phyloP scores from a whole-genome alignment of 2,113 vertebrate genomes.

The Thomomys bottae region DNA sequence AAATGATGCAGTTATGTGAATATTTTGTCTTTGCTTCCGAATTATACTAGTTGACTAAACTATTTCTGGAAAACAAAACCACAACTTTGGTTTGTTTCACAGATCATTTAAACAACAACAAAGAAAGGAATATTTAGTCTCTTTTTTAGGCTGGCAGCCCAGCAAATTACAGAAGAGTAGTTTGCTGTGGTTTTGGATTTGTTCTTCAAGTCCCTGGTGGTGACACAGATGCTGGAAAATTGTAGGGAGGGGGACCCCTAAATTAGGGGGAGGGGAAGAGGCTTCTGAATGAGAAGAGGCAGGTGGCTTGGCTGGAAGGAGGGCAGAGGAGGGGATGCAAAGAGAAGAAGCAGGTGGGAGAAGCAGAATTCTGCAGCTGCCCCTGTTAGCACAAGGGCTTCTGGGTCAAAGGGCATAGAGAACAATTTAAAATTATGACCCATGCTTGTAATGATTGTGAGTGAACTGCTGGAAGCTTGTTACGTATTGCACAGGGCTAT shows the following conservation, averaged over 20 bases:
- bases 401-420: background rate
- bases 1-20: conserved; percentile 23
- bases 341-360: background rate
- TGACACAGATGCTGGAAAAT: conserved; percentile 49
- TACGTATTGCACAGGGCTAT: background rate
- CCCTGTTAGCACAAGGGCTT: background rate
- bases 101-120: conserved; percentile 71
- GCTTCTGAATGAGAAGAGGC: conserved; percentile 32
- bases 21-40: conserved; percentile 27
- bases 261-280: background rate
- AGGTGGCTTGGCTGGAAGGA: background rate
- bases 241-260: background rate
- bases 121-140: conserved; percentile 63
- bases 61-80: conserved; percentile 71
- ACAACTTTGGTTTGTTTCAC: conserved; percentile 66
- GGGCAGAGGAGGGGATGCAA: background rate
- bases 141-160: conserved; percentile 61
- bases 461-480: background rate
- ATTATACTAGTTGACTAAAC: conserved; percentile 51
- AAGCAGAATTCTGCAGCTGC: background rate
- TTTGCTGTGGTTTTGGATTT: conserved; percentile 65
- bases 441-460: background rate
- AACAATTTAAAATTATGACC: background rate
- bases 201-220: conserved; percentile 35
- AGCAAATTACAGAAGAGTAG: conserved; percentile 68